Evolutionary conservation across 2,888 invertebrate genomes (phyloP).

Genomic region (Andrena dorsata): DNA sequence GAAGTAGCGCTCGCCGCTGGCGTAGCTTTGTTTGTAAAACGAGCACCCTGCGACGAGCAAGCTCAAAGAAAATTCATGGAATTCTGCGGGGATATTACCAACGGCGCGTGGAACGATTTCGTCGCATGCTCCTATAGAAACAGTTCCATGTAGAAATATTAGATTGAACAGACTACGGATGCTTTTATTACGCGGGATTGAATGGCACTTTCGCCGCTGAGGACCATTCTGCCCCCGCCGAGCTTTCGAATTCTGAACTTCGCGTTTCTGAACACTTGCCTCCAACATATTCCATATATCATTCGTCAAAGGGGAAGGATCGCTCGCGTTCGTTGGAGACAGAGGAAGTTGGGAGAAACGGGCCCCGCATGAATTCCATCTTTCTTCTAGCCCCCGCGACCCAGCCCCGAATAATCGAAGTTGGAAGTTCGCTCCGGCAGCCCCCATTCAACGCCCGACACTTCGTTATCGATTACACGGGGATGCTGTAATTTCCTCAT

Average conservation of each 20-base stretch:
- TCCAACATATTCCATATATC: background rate
- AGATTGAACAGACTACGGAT: no score
- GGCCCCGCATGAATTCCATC: constrained; percentile 4
- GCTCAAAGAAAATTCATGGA: constrained; percentile 9
- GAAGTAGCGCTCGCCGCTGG: constrained; percentile 18
- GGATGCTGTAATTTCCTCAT: constrained; percentile 70
- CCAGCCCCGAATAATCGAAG: constrained; percentile 39
- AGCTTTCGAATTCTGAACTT: no score
- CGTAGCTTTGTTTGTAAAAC: constrained; percentile 38
- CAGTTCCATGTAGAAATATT: no score
- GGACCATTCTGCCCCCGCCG: no score
- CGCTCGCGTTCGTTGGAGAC: background rate
- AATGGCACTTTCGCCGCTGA: no score
- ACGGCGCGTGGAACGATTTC: no score
- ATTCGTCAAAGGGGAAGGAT: background rate
- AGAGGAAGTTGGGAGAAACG: background rate
- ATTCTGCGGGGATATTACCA: constrained; percentile 29
- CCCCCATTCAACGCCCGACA: constrained; percentile 41
- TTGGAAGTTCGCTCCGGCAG: constrained; percentile 14
- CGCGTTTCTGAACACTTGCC: no score
- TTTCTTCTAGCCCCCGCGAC: background rate
- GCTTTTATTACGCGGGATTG: no score
- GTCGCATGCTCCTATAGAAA: no score
- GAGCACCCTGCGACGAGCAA: constrained; percentile 8
- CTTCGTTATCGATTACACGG: constrained; percentile 64